These are phyloP conservation scores for Zosterops pallidus DNA, from an alignment of 2,113 vertebrate genomes.

Conservation along the genomic window DNA sequence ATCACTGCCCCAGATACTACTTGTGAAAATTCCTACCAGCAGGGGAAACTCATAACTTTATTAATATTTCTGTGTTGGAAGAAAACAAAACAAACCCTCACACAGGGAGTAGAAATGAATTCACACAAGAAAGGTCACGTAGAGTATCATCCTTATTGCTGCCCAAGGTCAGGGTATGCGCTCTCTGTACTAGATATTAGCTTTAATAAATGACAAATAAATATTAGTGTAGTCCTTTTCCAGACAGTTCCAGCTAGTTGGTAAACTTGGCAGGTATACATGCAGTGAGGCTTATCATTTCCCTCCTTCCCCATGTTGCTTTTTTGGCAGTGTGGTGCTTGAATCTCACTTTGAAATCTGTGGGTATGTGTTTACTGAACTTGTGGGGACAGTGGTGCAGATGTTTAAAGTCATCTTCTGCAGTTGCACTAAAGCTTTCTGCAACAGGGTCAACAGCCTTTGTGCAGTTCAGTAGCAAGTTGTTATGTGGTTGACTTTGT, in stretches of 20 bases:
- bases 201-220: not conserved
- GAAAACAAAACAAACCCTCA: fast-evolving
- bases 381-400: not conserved
- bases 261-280: not conserved
- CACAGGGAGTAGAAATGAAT: not conserved
- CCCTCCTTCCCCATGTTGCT: fast-evolving
- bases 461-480: not conserved
- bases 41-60: not conserved
- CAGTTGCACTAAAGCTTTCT: not conserved
- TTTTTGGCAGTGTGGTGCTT: not conserved
- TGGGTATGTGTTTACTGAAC: not conserved
- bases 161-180: not conserved
- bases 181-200: not conserved
- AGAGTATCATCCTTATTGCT: not conserved
- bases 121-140: not conserved
- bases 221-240: not conserved
- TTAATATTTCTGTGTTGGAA: not conserved
- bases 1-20: not conserved
- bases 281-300: not conserved
- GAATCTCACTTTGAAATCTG: not conserved
- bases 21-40: not conserved
- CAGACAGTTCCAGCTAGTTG: not conserved
- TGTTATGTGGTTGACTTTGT: not conserved
- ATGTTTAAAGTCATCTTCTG: not conserved
- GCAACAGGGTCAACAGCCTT: not conserved